Conservation (phyloP, 2,797 vertebrate species). For the Rhinatrema bivittatum region DNA sequence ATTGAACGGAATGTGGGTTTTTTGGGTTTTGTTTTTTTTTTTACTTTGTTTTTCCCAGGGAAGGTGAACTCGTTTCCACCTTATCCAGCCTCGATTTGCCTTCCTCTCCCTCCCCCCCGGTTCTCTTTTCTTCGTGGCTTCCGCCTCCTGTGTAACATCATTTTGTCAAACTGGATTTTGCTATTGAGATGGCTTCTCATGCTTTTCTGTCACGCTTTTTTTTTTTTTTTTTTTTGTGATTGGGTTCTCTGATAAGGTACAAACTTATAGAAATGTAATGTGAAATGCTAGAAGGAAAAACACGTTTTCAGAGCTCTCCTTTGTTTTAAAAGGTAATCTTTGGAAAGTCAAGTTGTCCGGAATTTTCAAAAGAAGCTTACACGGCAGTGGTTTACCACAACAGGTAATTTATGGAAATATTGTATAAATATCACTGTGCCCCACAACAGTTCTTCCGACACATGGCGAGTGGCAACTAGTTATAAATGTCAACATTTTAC, state of each 20-base stretch:
- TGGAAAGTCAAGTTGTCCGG: slow-evolving; percentile 96
- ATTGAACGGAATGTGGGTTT: too few relatives aligned
- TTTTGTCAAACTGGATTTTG: slow-evolving; percentile 10
- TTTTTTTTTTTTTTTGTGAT: slow-evolving; percentile 28
- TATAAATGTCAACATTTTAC: too few relatives aligned
- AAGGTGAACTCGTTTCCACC: not conserved
- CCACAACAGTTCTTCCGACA: too few relatives aligned
- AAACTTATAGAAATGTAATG: slow-evolving; percentile 29
- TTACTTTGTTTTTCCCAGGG: not conserved
- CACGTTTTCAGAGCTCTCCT: slow-evolving; percentile 41
- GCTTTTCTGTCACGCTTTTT: too few relatives aligned
- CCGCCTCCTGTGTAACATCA: not conserved
- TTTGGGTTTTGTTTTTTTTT: not conserved
- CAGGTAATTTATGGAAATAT: too few relatives aligned
- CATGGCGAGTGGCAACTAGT: too few relatives aligned
- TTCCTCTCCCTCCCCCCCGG: too few relatives aligned
- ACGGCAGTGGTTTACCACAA: slow-evolving; percentile 96
- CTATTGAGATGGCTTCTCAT: slow-evolving; percentile 6
- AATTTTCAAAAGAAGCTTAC: slow-evolving; percentile 93
- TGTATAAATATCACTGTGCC: too few relatives aligned
- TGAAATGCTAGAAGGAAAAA: too few relatives aligned
- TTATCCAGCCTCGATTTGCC: not conserved
- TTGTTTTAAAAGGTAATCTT: slow-evolving; percentile 82
- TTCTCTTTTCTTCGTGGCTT: not conserved
- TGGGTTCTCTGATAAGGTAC: slow-evolving; percentile 18